A percentile compares a stretch with the other conserved stretches of the same genome.
phyloP scores from a whole-genome alignment of 2,797 vertebrate species.

The Chelon labrosus region DNA sequence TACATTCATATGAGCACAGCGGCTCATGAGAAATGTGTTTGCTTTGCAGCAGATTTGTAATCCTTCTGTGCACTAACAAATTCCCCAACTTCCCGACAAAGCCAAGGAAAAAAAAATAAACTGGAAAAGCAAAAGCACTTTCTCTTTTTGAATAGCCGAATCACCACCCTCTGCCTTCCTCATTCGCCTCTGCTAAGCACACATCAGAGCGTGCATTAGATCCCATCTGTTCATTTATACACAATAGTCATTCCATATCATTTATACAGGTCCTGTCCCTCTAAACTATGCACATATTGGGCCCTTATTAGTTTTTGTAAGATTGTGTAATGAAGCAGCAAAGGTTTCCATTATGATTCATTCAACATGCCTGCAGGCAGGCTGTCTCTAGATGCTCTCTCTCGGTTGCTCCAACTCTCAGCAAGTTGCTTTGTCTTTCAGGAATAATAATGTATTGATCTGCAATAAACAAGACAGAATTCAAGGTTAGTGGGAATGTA shows the following conservation, averaged over 20 bases:
- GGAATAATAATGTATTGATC: slow-evolving; percentile 57
- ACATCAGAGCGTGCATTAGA: slow-evolving; percentile 43
- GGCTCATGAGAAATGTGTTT: slow-evolving; percentile 56
- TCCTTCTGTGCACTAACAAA: slow-evolving; percentile 60
- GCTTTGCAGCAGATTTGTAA: slow-evolving; percentile 61
- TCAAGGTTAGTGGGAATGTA: slow-evolving; percentile 45
- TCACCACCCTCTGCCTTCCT: slow-evolving; percentile 24
- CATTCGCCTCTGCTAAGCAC: slow-evolving; percentile 37
- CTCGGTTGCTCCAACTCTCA: slow-evolving; percentile 30
- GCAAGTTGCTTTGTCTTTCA: slow-evolving; percentile 37
- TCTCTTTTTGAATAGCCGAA: slow-evolving; percentile 40
- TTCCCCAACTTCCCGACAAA: slow-evolving; percentile 56
- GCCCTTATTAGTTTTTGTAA: slow-evolving; percentile 47
- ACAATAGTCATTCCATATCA: slow-evolving; percentile 34
- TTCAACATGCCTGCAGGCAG: slow-evolving; percentile 48
- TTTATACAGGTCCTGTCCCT: slow-evolving; percentile 47
- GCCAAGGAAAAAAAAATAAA: slow-evolving; percentile 33
- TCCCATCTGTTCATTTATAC: slow-evolving; percentile 53
- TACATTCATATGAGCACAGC: slow-evolving; percentile 51
- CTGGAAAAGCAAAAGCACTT: slow-evolving; percentile 23
- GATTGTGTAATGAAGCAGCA: slow-evolving; percentile 59
- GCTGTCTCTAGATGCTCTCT: slow-evolving; percentile 24
- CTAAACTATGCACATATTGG: slow-evolving; percentile 35
- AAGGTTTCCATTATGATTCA: slow-evolving; percentile 49
- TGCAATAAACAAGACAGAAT: slow-evolving; percentile 33